A percentile compares a stretch with the other conserved stretches of the same genome.
These are phyloP conservation scores for Coracopsis vasa DNA, from an alignment of 2,113 vertebrate species.

Conservation along the genomic window DNA sequence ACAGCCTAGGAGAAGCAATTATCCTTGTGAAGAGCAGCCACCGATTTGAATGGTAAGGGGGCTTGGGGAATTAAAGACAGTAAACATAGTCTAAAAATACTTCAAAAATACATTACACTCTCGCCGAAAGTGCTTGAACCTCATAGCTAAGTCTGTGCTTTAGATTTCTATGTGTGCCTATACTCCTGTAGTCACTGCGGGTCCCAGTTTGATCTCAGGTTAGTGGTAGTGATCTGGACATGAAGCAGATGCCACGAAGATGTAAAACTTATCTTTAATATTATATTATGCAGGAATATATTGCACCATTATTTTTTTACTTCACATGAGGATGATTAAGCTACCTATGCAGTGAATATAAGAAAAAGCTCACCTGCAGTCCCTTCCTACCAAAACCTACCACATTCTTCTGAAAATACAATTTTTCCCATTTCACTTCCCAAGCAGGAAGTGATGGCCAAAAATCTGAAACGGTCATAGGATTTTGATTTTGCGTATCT, in stretches of 20 bases:
- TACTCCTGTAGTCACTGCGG: neutral
- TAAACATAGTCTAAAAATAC: conserved; percentile 25
- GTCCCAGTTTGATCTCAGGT: neutral
- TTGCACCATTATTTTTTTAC: neutral
- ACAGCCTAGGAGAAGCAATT: neutral
- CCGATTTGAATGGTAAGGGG: neutral
- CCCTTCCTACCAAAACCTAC: neutral
- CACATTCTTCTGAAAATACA: neutral
- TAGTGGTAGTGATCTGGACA: neutral
- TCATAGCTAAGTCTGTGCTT: neutral
- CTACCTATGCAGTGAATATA: neutral
- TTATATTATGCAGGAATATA: neutral
- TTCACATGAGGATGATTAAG: neutral
- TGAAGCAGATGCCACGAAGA: neutral
- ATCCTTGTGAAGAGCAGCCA: neutral
- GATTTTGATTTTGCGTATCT: neutral
- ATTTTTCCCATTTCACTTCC: neutral
- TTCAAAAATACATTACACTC: neutral
- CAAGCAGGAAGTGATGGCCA: neutral
- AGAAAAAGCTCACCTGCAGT: neutral
- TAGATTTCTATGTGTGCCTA: neutral
- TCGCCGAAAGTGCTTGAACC: neutral
- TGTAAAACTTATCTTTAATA: neutral
- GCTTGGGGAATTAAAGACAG: neutral
- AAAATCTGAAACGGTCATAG: neutral